phyloP scores from a whole-genome alignment of 1,140 invertebrate genomes.

The Zaprionus taronus region DNA sequence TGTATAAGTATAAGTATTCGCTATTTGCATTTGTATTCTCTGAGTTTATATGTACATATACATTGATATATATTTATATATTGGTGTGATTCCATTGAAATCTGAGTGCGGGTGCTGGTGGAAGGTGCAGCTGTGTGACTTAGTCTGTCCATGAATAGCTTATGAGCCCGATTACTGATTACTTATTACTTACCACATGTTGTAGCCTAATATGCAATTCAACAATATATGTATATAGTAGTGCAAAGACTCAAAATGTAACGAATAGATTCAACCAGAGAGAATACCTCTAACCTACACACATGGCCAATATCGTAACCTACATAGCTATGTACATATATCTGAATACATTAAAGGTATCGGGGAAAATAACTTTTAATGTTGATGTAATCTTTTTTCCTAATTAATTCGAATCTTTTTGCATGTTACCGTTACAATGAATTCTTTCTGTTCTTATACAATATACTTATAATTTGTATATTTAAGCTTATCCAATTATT shows the following conservation, averaged over 20 bases:
- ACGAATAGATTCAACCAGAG: conserved; percentile 11
- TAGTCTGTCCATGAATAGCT: conserved; percentile 34
- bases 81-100: conserved; percentile 24
- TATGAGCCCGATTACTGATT: conserved; percentile 30
- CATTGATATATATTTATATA: conserved; percentile 2
- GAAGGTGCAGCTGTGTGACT: conserved; percentile 20
- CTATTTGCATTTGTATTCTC: neutral
- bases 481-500: neutral
- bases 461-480: neutral
- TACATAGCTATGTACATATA: conserved; percentile 4
- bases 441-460: no score
- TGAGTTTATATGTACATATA: conserved; percentile 12
- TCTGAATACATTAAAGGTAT: neutral
- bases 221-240: conserved; percentile 3
- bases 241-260: conserved; percentile 12
- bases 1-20: conserved; percentile 7
- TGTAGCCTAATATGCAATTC: conserved; percentile 13
- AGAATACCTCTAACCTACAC: conserved; percentile 17
- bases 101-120: conserved; percentile 35
- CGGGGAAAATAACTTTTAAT: no score
- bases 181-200: conserved; percentile 46
- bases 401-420: neutral
- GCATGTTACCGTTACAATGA: no score
- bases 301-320: conserved; percentile 1
- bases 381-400: no score